A percentile compares a stretch with the other conserved stretches of the same genome.
phyloP scores from a whole-genome alignment of 1,140 invertebrate genomes.

The Pogonognathellus flavescens region DNA sequence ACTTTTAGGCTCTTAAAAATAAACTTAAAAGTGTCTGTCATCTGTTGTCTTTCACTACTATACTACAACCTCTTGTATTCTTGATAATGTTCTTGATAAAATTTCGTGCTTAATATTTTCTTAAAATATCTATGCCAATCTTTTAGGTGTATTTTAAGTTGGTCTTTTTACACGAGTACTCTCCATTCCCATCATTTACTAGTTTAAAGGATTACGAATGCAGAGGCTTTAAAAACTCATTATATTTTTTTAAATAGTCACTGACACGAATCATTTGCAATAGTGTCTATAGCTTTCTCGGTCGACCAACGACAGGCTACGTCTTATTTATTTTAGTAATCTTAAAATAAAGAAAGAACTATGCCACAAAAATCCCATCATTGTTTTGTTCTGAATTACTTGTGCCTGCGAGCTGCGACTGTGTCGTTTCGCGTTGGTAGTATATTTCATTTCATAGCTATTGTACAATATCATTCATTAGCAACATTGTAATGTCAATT shows the following conservation, averaged over 20 bases:
- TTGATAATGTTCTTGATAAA: not conserved
- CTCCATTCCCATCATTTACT: conserved; percentile 25
- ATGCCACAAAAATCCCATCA: not conserved
- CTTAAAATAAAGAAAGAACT: conserved; percentile 46
- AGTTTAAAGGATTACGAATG: conserved; percentile 10
- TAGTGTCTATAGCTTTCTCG: not conserved
- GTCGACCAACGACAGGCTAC: not conserved
- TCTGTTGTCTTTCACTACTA: conserved; percentile 15
- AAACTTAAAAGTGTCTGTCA: not conserved
- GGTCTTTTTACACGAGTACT: not conserved
- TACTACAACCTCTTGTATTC: not conserved
- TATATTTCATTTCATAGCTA: no score
- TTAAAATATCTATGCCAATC: not conserved
- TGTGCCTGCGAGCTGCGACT: no score
- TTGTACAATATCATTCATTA: no score
- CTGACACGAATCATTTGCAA: not conserved
- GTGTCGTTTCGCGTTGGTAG: no score
- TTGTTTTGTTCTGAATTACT: no score
- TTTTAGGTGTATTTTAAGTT: not conserved
- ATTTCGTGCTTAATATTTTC: conserved; percentile 3
- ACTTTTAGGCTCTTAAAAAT: not conserved
- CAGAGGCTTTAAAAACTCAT: not conserved
- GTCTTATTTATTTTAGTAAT: conserved; percentile 29
- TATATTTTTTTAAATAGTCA: not conserved
- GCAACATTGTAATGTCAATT: no score